Evolutionary conservation across 2,797 vertebrate species (phyloP).

Genomic region (Rhinogobio ventralis): DNA sequence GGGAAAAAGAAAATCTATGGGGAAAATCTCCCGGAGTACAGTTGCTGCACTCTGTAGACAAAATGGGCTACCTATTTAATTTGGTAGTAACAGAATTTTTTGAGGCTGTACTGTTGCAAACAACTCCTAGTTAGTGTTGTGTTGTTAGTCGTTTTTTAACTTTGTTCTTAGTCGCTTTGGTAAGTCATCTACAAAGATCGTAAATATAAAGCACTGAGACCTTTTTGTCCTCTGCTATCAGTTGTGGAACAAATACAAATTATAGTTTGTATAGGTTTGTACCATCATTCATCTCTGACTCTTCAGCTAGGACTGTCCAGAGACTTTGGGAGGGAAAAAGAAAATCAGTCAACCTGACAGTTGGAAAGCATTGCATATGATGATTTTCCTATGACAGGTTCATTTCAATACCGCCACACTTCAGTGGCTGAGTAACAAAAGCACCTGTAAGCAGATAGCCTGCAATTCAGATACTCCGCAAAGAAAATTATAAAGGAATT

Average conservation of each 20-base stretch:
- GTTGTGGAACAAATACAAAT: constrained; percentile 67
- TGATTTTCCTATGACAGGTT: constrained; percentile 54
- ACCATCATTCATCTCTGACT: constrained; percentile 66
- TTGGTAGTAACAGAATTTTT: not conserved
- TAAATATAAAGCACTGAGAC: not conserved
- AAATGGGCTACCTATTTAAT: not conserved
- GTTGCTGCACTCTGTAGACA: not conserved
- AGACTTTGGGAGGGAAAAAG: constrained; percentile 64
- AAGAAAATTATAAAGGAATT: not conserved
- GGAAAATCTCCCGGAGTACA: not conserved
- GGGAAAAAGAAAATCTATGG: not conserved
- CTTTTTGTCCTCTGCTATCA: constrained; percentile 60
- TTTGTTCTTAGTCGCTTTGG: constrained; percentile 47
- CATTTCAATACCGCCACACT: constrained; percentile 55
- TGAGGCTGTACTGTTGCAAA: not conserved
- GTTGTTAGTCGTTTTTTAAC: constrained; percentile 25
- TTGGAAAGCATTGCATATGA: constrained; percentile 55
- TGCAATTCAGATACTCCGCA: constrained; percentile 13
- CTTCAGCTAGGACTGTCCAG: constrained; percentile 66
- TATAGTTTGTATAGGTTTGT: too few species aligned
- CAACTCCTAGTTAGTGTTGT: not conserved
- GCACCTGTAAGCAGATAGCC: constrained; percentile 26
- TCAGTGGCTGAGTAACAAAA: constrained; percentile 50
- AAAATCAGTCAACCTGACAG: constrained; percentile 69
- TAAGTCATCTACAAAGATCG: constrained; percentile 37